phyloP scores from a whole-genome alignment of 2,888 invertebrate species.

The Melinaea marsaeus region DNA sequence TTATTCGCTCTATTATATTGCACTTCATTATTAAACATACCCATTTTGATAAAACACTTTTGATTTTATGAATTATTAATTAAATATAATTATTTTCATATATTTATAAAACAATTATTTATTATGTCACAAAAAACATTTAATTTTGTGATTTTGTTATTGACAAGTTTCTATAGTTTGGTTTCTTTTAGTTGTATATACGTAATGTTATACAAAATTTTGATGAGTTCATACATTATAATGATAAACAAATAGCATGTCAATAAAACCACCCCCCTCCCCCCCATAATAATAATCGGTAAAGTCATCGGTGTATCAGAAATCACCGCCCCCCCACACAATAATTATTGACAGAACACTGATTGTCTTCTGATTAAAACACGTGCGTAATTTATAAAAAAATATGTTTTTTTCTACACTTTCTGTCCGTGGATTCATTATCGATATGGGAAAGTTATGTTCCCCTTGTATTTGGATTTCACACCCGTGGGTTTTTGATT shows the following conservation, averaged over 20 bases:
- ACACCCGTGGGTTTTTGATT: constrained; percentile 74
- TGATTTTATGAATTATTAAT: not conserved
- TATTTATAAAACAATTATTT: too few species aligned
- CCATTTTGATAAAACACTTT: not conserved
- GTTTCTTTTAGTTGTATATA: too few species aligned
- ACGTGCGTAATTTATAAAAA: constrained; percentile 55
- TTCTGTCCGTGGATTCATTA: constrained; percentile 67
- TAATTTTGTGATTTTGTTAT: too few species aligned
- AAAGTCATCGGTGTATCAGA: constrained; percentile 49
- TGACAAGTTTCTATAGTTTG: too few species aligned
- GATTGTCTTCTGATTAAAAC: constrained; percentile 63
- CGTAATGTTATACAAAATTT: too few species aligned
- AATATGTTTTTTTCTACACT: constrained; percentile 56
- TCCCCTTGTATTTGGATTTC: constrained; percentile 72
- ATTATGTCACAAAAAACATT: too few species aligned
- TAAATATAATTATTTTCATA: not conserved
- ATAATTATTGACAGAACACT: constrained; percentile 63
- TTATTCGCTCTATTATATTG: constrained; percentile 44
- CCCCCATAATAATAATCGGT: constrained; percentile 51
- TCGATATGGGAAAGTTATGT: constrained; percentile 70
- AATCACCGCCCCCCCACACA: constrained; percentile 50
- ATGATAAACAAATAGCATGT: not conserved
- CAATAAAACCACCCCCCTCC: too few species aligned
- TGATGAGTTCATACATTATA: too few species aligned
- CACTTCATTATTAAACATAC: constrained; percentile 36